Evolutionary conservation across 2,888 invertebrate species (phyloP).

Genomic region (Thecocarcelia acutangulata): DNA sequence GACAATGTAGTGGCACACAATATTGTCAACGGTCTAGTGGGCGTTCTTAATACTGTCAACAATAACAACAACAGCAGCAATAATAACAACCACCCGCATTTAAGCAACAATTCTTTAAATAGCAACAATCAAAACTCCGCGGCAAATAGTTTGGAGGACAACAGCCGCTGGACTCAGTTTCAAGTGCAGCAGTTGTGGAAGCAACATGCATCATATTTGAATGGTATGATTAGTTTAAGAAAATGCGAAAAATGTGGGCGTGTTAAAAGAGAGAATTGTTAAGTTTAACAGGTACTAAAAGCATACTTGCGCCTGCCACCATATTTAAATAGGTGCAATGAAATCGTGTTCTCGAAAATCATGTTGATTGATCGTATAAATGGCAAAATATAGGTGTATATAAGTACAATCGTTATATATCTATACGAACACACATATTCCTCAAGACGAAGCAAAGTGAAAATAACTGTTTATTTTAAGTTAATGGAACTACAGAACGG

Average conservation of each 20-base stretch:
- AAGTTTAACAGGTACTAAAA: no score
- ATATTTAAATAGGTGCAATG: no score
- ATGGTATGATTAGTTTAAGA: slow-evolving; percentile 76
- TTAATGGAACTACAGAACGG: no score
- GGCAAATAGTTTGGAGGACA: slow-evolving; percentile 54
- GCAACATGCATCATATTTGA: slow-evolving; percentile 81
- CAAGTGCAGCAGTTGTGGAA: slow-evolving; percentile 82
- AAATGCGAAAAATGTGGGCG: neutral
- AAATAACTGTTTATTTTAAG: no score
- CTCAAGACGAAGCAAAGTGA: no score
- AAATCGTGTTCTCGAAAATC: no score
- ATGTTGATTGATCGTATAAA: no score
- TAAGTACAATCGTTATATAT: no score
- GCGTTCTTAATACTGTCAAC: slow-evolving; percentile 72
- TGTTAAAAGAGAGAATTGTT: no score
- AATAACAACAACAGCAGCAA: slow-evolving; percentile 67
- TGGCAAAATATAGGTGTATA: no score
- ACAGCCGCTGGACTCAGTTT: slow-evolving; percentile 81
- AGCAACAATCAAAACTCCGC: slow-evolving; percentile 57
- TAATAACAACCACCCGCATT: slow-evolving; percentile 70
- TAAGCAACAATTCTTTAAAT: slow-evolving; percentile 69
- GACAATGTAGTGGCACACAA: slow-evolving; percentile 74
- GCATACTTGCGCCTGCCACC: no score
- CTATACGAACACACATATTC: no score
- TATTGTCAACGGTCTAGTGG: slow-evolving; percentile 76